These are phyloP conservation scores for Tonatia bakeri DNA, from an alignment of 2,113 vertebrate genomes.

Conservation along the genomic window DNA sequence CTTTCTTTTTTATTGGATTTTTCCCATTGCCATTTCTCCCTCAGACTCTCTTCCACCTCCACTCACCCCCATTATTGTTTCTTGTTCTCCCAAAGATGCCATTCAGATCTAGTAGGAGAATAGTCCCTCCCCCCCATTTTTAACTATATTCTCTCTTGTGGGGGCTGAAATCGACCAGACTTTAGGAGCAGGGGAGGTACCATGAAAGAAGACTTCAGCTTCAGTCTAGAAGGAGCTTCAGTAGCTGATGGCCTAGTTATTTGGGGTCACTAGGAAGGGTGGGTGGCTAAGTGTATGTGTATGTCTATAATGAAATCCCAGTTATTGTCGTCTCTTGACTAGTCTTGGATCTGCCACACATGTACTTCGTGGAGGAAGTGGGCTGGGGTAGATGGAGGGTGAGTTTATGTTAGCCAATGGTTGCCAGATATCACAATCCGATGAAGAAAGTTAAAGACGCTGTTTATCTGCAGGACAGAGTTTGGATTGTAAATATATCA, in stretches of 20 bases:
- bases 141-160: neutral
- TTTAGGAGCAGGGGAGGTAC: neutral
- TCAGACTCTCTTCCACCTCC: too few species aligned
- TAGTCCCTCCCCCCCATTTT: neutral
- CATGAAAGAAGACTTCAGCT: neutral
- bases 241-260: neutral
- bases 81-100: neutral
- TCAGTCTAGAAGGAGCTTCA: neutral
- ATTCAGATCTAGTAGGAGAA: neutral
- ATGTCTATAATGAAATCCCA: neutral
- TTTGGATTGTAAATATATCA: neutral
- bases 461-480: neutral
- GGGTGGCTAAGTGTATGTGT: neutral
- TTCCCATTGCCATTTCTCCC: too few species aligned
- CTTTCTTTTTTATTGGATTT: neutral
- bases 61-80: neutral
- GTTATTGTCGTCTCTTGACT: neutral
- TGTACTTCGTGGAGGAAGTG: neutral
- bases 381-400: neutral
- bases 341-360: neutral
- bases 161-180: neutral
- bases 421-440: neutral
- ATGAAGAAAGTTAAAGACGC: neutral
- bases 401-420: neutral
- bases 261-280: neutral